Percentiles rank a stretch among this genome's conserved stretches.
Evolutionary conservation across 2,113 vertebrate genomes (phyloP).

Genomic region (Elephas maximus): DNA sequence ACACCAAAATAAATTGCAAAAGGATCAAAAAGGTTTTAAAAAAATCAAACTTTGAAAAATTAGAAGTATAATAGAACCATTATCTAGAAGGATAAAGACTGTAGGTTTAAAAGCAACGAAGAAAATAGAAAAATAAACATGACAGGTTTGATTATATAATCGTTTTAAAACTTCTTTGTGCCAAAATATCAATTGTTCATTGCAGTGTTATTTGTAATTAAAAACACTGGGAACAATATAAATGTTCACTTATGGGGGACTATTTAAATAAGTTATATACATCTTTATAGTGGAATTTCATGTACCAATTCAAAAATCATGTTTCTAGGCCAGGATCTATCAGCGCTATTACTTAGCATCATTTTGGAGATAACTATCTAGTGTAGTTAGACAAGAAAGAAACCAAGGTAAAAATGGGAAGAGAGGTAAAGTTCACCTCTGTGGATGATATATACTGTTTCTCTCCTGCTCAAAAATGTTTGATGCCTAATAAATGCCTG

Average conservation of each 20-base stretch:
- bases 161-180: not conserved
- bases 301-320: not conserved
- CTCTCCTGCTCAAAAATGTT: not conserved
- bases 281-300: constrained; percentile 36
- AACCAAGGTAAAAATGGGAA: constrained; percentile 13
- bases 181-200: not conserved
- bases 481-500: not conserved
- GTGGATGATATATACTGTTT: not conserved
- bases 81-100: not conserved
- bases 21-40: not conserved
- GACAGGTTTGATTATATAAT: not conserved
- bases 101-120: not conserved
- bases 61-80: too few species aligned
- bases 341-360: constrained; percentile 9
- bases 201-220: not conserved
- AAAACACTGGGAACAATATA: constrained; percentile 1
- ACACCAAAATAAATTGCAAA: not conserved
- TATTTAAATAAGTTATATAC: not conserved
- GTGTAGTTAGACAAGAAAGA: not conserved
- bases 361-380: constrained; percentile 45
- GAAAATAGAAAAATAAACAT: not conserved
- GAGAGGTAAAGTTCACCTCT: constrained; percentile 6
- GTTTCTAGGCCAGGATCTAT: not conserved
- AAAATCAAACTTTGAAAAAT: not conserved
- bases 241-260: not conserved